Conservation (phyloP, 2,888 invertebrate species). For the Mythimna loreyi region DNA sequence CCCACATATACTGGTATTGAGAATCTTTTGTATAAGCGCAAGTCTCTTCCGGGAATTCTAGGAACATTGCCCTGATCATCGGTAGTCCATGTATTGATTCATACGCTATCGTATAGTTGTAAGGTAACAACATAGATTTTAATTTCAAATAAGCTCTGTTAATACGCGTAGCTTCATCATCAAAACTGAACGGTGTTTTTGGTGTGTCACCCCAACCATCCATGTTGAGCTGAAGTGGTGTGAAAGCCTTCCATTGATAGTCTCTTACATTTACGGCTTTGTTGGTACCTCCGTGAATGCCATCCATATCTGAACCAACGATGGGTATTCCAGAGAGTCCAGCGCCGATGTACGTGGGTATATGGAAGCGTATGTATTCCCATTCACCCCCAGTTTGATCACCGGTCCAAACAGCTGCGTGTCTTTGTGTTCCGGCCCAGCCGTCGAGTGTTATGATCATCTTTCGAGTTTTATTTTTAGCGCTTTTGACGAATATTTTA, state of each 20-base stretch:
- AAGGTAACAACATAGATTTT: constrained; percentile 85
- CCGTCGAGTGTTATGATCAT: constrained; percentile 87
- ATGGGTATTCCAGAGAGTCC: constrained; percentile 85
- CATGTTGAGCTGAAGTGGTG: constrained; percentile 87
- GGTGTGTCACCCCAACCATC: constrained; percentile 85
- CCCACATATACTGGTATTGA: constrained; percentile 89
- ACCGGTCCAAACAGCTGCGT: constrained; percentile 86
- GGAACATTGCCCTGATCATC: constrained; percentile 86
- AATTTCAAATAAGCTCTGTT: constrained; percentile 86
- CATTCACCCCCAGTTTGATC: constrained; percentile 86
- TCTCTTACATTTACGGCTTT: constrained; percentile 83
- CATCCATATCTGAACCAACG: constrained; percentile 87
- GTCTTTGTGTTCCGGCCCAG: constrained; percentile 87
- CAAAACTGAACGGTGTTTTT: constrained; percentile 84
- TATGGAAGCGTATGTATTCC: constrained; percentile 88
- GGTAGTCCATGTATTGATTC: constrained; percentile 81
- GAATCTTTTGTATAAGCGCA: constrained; percentile 79
- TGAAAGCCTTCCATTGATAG: constrained; percentile 88
- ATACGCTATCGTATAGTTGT: constrained; percentile 83
- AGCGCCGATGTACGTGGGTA: constrained; percentile 85
- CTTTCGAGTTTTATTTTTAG: constrained; percentile 72
- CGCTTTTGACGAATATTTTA: constrained; percentile 74
- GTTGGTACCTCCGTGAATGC: constrained; percentile 81
- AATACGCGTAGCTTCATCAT: constrained; percentile 77
- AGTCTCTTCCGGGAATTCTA: constrained; percentile 81